Percentiles rank a stretch among this genome's conserved stretches.
These are phyloP conservation scores for Connochaetes taurinus DNA, from an alignment of 2,113 vertebrate genomes.

Conservation along the genomic window DNA sequence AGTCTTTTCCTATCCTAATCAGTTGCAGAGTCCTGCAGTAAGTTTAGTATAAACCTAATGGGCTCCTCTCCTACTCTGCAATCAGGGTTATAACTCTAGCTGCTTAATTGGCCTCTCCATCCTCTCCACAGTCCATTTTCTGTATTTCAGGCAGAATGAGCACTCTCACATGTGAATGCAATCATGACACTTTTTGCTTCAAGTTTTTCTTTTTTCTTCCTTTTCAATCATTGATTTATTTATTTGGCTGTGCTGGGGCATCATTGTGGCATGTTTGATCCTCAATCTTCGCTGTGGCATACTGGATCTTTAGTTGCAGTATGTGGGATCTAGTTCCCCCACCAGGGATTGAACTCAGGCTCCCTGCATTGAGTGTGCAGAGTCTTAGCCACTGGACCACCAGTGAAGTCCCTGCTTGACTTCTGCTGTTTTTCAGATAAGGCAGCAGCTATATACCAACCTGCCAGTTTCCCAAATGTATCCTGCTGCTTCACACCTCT, in stretches of 20 bases:
- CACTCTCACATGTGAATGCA: not conserved
- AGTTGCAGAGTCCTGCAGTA: not conserved
- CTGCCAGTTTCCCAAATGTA: not conserved
- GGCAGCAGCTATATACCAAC: not conserved
- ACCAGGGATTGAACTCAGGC: not conserved
- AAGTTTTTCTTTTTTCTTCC: not conserved
- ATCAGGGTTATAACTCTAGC: not conserved
- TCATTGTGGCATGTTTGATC: not conserved
- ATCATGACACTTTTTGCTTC: not conserved
- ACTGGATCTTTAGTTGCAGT: not conserved
- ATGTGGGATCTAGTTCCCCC: not conserved
- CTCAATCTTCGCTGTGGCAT: accelerated
- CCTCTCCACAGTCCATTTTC: not conserved
- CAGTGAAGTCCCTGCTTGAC: not conserved
- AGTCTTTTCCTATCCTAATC: not conserved
- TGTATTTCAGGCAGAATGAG: not conserved
- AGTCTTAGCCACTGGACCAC: not conserved
- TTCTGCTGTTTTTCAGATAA: constrained; percentile 7
- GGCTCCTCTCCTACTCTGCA: not conserved
- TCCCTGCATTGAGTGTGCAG: not conserved
- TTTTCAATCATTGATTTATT: not conserved
- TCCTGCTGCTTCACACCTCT: not conserved
- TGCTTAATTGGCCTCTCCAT: not conserved
- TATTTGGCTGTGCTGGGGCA: not conserved
- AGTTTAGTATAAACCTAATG: not conserved